Evolutionary conservation across 2,797 vertebrate species (phyloP).

Genomic region (Ammospiza maritima): DNA sequence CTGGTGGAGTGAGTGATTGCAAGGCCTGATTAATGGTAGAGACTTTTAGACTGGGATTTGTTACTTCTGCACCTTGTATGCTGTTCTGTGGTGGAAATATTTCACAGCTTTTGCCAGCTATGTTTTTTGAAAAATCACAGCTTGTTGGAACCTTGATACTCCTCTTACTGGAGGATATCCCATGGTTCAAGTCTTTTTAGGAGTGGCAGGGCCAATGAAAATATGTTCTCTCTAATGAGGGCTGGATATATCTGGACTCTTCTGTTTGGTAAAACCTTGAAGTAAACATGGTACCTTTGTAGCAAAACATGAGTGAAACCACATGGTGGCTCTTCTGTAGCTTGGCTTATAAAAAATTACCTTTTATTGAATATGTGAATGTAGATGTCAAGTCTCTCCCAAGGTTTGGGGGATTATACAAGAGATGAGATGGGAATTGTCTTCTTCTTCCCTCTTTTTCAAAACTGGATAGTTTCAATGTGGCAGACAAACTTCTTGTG

Average conservation of each 20-base stretch:
- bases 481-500: background rate
- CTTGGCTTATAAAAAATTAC: background rate
- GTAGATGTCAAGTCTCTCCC: background rate
- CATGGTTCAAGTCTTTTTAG: background rate
- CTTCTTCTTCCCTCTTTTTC: background rate
- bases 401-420: background rate
- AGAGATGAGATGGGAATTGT: background rate
- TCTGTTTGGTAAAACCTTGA: background rate
- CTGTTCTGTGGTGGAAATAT: background rate
- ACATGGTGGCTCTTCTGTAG: background rate
- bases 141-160: background rate
- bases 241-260: background rate
- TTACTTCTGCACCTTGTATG: background rate
- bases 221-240: background rate
- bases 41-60: background rate
- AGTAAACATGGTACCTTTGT: background rate
- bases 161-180: background rate
- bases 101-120: background rate
- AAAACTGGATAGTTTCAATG: background rate
- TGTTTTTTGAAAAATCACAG: background rate
- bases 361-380: background rate
- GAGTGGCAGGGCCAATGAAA: background rate
- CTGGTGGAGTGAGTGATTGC: background rate
- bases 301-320: background rate
- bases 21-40: background rate